Evolutionary conservation across 2,888 invertebrate genomes (phyloP).

Genomic region (Erebia palarica): DNA sequence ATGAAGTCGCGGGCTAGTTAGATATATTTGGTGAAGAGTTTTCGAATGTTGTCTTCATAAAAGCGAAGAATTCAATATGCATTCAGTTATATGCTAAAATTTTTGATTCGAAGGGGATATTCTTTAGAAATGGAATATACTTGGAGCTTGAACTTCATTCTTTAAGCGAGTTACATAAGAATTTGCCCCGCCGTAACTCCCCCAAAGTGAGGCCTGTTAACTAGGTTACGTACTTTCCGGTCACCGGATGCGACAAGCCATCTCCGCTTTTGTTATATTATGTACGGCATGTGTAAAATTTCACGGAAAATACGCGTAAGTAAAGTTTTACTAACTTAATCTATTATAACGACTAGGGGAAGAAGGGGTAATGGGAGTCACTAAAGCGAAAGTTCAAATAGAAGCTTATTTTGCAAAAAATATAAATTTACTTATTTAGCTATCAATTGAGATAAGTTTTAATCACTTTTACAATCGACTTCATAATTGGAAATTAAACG

Average conservation of each 20-base stretch:
- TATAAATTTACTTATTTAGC: too few relatives aligned
- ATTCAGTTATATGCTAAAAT: neutral
- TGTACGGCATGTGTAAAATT: slow-evolving; percentile 14
- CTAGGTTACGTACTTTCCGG: slow-evolving; percentile 51
- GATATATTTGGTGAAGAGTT: neutral
- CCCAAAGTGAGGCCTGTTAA: slow-evolving; percentile 35
- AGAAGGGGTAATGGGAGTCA: too few relatives aligned
- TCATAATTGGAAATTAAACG: too few relatives aligned
- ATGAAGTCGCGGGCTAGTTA: too few relatives aligned
- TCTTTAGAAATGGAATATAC: slow-evolving; percentile 1
- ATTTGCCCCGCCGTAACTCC: slow-evolving; percentile 22
- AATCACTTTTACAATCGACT: too few relatives aligned
- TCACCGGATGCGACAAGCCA: slow-evolving; percentile 47
- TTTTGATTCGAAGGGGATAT: neutral
- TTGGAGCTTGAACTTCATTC: slow-evolving; percentile 18
- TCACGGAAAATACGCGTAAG: neutral
- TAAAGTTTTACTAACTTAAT: neutral
- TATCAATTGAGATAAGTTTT: too few relatives aligned
- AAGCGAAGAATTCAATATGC: slow-evolving; percentile 2
- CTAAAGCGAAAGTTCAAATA: too few relatives aligned
- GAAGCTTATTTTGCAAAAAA: too few relatives aligned
- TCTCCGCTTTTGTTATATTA: slow-evolving; percentile 44
- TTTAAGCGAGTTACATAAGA: slow-evolving; percentile 21
- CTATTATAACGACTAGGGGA: too few relatives aligned
- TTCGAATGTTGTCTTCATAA: slow-evolving; percentile 3